Evolutionary conservation across 2,888 invertebrate species (phyloP).

Genomic region (Amiota communis): DNA sequence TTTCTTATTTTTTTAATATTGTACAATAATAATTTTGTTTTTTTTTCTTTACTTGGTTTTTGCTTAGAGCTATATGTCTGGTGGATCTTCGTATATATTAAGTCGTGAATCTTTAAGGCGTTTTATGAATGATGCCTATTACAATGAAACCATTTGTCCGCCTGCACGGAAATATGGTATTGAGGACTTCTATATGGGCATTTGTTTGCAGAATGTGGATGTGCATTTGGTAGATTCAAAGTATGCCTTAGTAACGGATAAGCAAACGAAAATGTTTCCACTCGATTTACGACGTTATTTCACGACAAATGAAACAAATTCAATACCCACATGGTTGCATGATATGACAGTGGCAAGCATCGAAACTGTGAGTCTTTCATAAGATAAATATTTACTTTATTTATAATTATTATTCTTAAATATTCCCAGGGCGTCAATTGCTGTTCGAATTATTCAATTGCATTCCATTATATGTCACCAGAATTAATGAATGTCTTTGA

Average conservation of each 20-base stretch:
- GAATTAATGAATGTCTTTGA: constrained; percentile 95
- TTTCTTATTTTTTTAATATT: neutral
- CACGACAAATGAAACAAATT: constrained; percentile 35
- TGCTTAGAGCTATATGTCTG: constrained; percentile 87
- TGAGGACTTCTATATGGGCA: constrained; percentile 75
- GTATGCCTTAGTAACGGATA: constrained; percentile 45
- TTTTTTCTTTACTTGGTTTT: too few relatives aligned
- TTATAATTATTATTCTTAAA: neutral
- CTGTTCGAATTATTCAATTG: constrained; percentile 94
- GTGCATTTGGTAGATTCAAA: constrained; percentile 91
- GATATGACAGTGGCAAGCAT: constrained; percentile 70
- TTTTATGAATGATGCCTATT: constrained; percentile 83
- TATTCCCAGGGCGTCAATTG: constrained; percentile 85
- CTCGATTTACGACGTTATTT: constrained; percentile 49
- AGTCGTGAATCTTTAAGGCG: constrained; percentile 85
- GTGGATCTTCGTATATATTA: constrained; percentile 93
- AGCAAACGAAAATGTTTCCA: constrained; percentile 57
- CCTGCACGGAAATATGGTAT: constrained; percentile 73
- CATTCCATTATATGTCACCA: constrained; percentile 94
- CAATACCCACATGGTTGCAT: constrained; percentile 55
- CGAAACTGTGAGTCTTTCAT: constrained; percentile 75
- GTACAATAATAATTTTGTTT: neutral
- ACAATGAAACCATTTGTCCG: constrained; percentile 75
- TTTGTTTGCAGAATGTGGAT: constrained; percentile 85
- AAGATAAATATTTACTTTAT: neutral